Base-by-base conservation (phyloP, 2,888 invertebrate genomes). In the Phaonia tiefii region DNA sequence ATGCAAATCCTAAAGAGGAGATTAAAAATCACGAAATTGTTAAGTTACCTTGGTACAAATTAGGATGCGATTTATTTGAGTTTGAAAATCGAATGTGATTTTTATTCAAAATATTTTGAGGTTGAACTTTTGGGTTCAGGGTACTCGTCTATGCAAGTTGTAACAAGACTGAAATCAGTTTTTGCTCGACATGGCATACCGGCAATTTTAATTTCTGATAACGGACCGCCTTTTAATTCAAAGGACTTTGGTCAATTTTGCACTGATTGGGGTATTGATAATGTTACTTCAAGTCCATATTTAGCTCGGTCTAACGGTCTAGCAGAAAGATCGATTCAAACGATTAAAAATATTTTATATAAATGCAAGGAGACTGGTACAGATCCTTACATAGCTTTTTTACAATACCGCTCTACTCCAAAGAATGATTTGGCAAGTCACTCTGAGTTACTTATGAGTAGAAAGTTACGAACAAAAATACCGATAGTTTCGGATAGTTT, bases 241-340 rank as follows among this genome's bases (percentile, higher is more conserved):
- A 60, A 74, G 10, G 46, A 78, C 42, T 75, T 83, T 58, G 17
- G 17, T 70, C 26, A 46, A 39, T 83, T 80, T 56, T 39, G 51
- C 37, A 10, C 66, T 2, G 56, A 75, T 13, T 84, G 82, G 77
- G 77, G 76, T 49, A 80, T 83, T 54, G 56, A 83, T 0, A 80
- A 77, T 63, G 60, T 73, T 10, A 82, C 77, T 8, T 82, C 83
- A 5, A 83, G 80, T 60, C 82, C 84, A 20, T 82, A 78, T 63
- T 54, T 82, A 13, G 51, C 69, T 22, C 69, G 83, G 58, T 84
- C 84, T 37, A 84, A 84, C 65, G 83, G 84, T 13, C 60, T 83
- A n/a, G 82, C 80, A 10, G 83, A 84, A 75, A 79, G 82, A 25
- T 63, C 75, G 17, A 73, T 82, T 31, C 75, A 82, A 63, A 82